These are phyloP conservation scores for Merodon equestris DNA, from an alignment of 2,888 invertebrate genomes.

Conservation along the genomic window DNA sequence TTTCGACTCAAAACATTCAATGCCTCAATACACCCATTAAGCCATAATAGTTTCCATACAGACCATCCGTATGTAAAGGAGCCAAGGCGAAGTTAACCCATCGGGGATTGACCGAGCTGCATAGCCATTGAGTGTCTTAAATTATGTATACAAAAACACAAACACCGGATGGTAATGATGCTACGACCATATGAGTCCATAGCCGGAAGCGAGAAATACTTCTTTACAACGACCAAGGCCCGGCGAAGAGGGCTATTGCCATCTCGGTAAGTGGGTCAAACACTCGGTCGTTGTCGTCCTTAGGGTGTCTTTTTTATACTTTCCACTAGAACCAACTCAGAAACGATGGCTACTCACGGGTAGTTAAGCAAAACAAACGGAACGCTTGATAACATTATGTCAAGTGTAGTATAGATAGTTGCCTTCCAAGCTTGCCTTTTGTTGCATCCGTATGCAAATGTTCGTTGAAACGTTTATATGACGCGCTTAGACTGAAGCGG, in stretches of 20 bases:
- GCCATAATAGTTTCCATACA: background rate
- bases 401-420: too few species aligned
- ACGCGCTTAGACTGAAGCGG: too few species aligned
- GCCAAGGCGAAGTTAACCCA: background rate
- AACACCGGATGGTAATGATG: background rate
- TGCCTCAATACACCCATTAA: conserved; percentile 31
- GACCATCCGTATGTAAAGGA: conserved; percentile 8
- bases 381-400: too few species aligned
- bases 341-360: too few species aligned
- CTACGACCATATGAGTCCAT: conserved; percentile 18
- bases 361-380: too few species aligned
- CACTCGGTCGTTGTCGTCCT: conserved; percentile 28
- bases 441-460: too few species aligned
- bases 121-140: conserved; percentile 10
- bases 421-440: too few species aligned
- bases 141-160: conserved; percentile 12
- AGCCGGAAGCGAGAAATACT: conserved; percentile 41
- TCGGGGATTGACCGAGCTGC: conserved; percentile 22
- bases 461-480: too few species aligned
- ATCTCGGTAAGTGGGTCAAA: conserved; percentile 53
- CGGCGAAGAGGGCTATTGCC: conserved; percentile 31
- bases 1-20: conserved; percentile 22
- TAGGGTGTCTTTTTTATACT: too few species aligned
- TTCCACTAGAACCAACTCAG: too few species aligned
- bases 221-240: conserved; percentile 4